These are phyloP conservation scores for Vombatus ursinus DNA, from an alignment of 2,113 vertebrate genomes.

Conservation along the genomic window DNA sequence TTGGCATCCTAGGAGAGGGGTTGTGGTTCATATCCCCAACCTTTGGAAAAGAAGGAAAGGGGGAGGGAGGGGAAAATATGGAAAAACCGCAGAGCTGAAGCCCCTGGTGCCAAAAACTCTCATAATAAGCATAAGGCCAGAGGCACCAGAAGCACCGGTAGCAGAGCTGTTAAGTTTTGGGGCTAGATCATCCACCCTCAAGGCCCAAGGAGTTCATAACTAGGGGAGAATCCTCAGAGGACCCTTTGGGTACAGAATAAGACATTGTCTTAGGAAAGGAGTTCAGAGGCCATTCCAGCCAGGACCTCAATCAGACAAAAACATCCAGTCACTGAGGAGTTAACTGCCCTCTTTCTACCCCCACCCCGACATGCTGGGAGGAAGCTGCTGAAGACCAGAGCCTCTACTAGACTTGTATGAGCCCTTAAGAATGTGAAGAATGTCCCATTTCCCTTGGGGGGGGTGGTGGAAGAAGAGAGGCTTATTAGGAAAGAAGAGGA, in stretches of 20 bases:
- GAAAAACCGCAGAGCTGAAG: not conserved
- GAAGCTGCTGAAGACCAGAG: slow-evolving; percentile 71
- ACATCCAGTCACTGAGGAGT: slow-evolving; percentile 49
- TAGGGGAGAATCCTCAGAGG: not conserved
- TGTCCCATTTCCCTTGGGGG: slow-evolving; percentile 76
- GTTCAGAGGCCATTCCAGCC: not conserved
- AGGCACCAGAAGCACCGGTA: not conserved
- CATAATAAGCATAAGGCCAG: not conserved
- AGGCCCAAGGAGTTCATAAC: not conserved
- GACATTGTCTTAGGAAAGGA: not conserved
- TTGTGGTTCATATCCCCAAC: slow-evolving; percentile 11
- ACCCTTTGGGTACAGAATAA: not conserved
- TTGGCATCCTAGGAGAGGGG: not conserved
- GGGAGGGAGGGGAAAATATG: not conserved
- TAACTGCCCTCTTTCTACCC: slow-evolving; percentile 60
- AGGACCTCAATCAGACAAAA: not conserved
- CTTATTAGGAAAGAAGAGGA: slow-evolving; percentile 5
- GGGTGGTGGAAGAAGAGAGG: slow-evolving; percentile 17
- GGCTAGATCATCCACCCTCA: slow-evolving; percentile 30
- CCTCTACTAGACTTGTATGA: slow-evolving; percentile 60
- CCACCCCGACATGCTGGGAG: slow-evolving; percentile 67
- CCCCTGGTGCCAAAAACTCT: not conserved
- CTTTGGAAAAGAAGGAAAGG: not conserved
- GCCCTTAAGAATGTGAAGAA: slow-evolving; percentile 77
- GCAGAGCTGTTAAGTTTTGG: not conserved